Evolutionary conservation across 1,140 invertebrate genomes (phyloP), one percentile per base, ranked within the genome.

Genomic region (Polypedilum vanderplanki): DNA sequence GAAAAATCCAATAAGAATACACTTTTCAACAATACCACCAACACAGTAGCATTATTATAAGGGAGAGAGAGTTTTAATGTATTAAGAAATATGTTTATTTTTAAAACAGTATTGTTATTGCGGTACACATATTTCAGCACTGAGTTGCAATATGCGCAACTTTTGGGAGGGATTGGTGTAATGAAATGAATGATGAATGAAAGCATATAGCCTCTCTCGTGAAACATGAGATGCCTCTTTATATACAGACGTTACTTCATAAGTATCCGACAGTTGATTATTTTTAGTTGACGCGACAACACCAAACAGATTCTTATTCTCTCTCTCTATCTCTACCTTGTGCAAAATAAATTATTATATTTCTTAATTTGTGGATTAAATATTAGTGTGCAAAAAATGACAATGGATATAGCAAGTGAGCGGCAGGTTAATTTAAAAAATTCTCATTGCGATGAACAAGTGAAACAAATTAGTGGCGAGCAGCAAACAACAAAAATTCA

Each of bases 351-450:
- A 70, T 20, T 70, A n/a, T n/a, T n/a, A n/a, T 12, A 57, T 3
- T 17, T 17, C 10, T 15, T 15, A 15, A 2, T 57, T 1, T 3
- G 46, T 15, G n/a, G 46, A 15, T 57, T 15, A 57, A 57, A 57
- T 3, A 57, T 15, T 15, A 3, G 3, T n/a, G n/a, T 15, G n/a
- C 10, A 57, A 15, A 57, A 57, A 78, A 80, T 83, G 78, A 80
- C 81, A 75, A 82, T 83, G 81, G 81, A 83, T 78, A 81, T 76
- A 73, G 74, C 79, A 76, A 77, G 78, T 77, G 77, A 79, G 77
- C 77, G 78, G 75, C 76, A 76, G 20, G 77, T 78, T 70, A 77
- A 74, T 75, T 75, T 75, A 15, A 74, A 33, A 74, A 75, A 73
- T 57, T 67, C 15, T 40, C 76, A 75, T 18, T 79, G 77, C 17